Evolutionary conservation across 2,888 invertebrate genomes (phyloP), one percentile per base, ranked within the genome.

Genomic region (Acanthosepion lycidas): DNA sequence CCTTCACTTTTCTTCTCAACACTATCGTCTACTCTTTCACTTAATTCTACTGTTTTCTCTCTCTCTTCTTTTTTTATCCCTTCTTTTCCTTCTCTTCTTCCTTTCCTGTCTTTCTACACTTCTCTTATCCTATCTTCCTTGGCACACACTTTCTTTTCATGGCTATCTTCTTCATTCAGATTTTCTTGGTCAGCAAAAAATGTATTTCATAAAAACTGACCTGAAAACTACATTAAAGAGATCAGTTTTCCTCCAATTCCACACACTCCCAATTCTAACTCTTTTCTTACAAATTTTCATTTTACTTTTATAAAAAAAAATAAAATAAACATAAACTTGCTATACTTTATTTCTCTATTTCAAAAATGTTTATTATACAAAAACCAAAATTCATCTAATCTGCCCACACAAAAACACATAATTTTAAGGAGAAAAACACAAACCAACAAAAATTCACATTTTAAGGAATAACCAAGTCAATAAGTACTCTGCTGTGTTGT

Each of bases 31-130:
- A 55, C 92, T 64, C 94, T 33, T 93, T 93, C 48, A 15, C 93
- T 48, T 94, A 23, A 51, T 93, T 59, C 64, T 94, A 64, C 48
- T 9, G 59, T 59, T 64, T 78, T 49, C 59, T 64, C 93, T 59
- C 78, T 42, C 28, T 93, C 91, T n/a, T 91, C 64, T 53, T 28
- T 93, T 48, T 18, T 49, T 23, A 51, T 91, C 92, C 33, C 92
- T 91, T 59, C 33, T 64, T 64, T 49, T 91, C 93, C 64, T 1
- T 49, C 42, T 28, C 49, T 48, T 49, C 53, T 59, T 49, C 64
- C 78, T 48, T 28, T 92, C 51, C 51, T 49, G 20, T n/a, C 33
- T n/a, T 91, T 26, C 48, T 20, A 8, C 48, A 12, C 23, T 92
- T 42, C 49, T 49, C 48, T 3, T 42, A 20, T 6, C 42, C 48